Percentiles rank a stretch among this genome's conserved stretches.
These are phyloP conservation scores for Rhimphoctona megacephalus DNA, from an alignment of 2,888 invertebrate species.

Conservation along the genomic window DNA sequence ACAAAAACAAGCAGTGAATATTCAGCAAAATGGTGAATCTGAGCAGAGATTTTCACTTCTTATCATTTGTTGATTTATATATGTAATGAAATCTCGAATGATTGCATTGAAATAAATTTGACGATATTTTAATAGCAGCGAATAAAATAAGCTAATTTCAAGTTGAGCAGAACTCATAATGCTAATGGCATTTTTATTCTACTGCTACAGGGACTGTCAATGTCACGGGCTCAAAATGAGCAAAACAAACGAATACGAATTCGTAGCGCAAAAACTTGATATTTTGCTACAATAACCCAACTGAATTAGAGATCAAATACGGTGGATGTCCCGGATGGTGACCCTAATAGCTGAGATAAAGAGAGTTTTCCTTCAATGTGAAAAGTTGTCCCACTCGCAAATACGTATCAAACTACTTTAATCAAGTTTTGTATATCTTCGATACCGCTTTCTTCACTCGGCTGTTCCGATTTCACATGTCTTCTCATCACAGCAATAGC, in stretches of 20 bases:
- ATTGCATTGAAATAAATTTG: background rate
- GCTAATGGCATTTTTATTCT: background rate
- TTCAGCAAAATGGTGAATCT: background rate
- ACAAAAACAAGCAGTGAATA: background rate
- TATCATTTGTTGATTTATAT: background rate
- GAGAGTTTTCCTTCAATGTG: conserved; percentile 29
- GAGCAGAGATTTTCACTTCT: background rate
- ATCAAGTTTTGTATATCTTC: conserved; percentile 43
- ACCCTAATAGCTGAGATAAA: conserved; percentile 27
- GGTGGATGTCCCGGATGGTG: conserved; percentile 28
- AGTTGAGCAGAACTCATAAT: background rate
- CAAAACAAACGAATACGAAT: conserved; percentile 1
- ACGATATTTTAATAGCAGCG: background rate
- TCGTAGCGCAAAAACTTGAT: background rate
- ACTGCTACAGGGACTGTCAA: background rate
- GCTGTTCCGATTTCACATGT: background rate
- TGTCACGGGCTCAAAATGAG: background rate
- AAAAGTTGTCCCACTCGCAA: conserved; percentile 39
- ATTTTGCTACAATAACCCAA: background rate
- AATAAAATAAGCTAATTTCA: background rate
- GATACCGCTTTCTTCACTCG: conserved; percentile 1
- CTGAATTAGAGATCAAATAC: conserved; percentile 36
- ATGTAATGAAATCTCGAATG: background rate
- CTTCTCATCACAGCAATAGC: conserved; percentile 1
- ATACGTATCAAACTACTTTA: conserved; percentile 35